Evolutionary conservation across 2,797 vertebrate species (phyloP).

Genomic region (Eutrigla gurnardus): DNA sequence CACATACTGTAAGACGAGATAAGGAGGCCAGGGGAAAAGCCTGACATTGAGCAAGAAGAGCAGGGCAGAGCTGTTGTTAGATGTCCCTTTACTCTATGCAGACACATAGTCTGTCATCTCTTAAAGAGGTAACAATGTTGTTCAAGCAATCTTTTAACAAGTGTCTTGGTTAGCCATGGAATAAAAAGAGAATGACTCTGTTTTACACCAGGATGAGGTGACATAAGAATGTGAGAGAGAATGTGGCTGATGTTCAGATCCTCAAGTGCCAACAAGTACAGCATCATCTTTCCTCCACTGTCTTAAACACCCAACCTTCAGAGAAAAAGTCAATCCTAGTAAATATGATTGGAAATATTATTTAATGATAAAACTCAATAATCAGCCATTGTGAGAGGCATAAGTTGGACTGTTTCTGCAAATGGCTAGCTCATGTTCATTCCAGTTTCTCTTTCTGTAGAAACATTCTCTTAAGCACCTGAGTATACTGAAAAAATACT

Average conservation of each 20-base stretch:
- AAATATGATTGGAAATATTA: conserved; percentile 45
- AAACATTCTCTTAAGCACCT: conserved; percentile 79
- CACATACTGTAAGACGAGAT: conserved; percentile 51
- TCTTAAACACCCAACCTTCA: conserved; percentile 54
- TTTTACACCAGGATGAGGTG: conserved; percentile 62
- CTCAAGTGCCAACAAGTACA: conserved; percentile 81
- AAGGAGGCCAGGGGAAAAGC: conserved; percentile 62
- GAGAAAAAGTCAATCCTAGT: conserved; percentile 40
- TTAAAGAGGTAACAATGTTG: conserved; percentile 70
- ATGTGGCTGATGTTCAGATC: conserved; percentile 74
- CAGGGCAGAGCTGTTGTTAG: conserved; percentile 66
- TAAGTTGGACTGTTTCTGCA: conserved; percentile 57
- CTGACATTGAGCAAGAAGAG: conserved; percentile 54
- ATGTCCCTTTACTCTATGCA: conserved; percentile 84
- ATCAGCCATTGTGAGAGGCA: conserved; percentile 53
- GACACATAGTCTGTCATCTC: conserved; percentile 78
- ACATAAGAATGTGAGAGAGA: conserved; percentile 73
- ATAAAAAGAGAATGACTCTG: conserved; percentile 51
- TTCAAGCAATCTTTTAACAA: conserved; percentile 72
- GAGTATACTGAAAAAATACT: conserved; percentile 83
- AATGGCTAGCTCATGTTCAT: conserved; percentile 75
- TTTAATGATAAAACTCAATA: conserved; percentile 49
- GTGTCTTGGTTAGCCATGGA: conserved; percentile 77
- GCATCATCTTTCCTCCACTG: conserved; percentile 59
- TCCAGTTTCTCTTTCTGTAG: conserved; percentile 80